Evolutionary conservation across 2,888 invertebrate species (phyloP), one percentile per base, ranked within the genome.

Genomic region (Caenorhabditis japonica): DNA sequence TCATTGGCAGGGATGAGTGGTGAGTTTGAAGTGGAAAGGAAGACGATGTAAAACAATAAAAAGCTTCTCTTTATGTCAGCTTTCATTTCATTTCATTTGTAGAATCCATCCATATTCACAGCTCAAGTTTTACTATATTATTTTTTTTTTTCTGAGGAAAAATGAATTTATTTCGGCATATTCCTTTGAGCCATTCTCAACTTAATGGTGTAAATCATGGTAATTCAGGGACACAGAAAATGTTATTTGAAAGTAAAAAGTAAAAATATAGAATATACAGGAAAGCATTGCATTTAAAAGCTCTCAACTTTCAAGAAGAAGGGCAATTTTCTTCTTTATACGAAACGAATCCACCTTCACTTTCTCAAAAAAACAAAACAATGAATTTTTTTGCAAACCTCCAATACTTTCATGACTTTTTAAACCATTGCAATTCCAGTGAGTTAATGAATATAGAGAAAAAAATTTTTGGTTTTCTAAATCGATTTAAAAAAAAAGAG

Each of bases 161-260:
- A 17, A 78, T 78, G 73, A 84, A 85, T 73, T 79, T 84, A 47
- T 85, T 85, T 55, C 83, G 81, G 21, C 85, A 84, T 64, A 85
- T 85, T 76, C 85, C 85, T 1, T 70, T 85, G 33, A 58, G 62
- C 46, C 75, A 85, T 55, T 84, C 83, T 2, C 79, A 80, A 34
- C 68, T 85, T 17, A 69, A 80, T 25, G 83, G 81, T 38, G 83
- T 84, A 66, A 85, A 85, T 55, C 79, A 80, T 73, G 85, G 85
- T 85, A 69, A 44, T n/a, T n/a, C n/a, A 33, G n/a, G 13, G 30
- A 52, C 61, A 8, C 52, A 36, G 17, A 38, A 53, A 53, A 53
- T 62, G 53, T 33, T 38, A 53, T 53, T 39, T 41, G 64, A 53
- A 41, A 25, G 17, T 10, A 51, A 41, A 3, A 15, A 41, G 44